Base-by-base conservation (phyloP, 2,113 vertebrate species). In the Uria lomvia region DNA sequence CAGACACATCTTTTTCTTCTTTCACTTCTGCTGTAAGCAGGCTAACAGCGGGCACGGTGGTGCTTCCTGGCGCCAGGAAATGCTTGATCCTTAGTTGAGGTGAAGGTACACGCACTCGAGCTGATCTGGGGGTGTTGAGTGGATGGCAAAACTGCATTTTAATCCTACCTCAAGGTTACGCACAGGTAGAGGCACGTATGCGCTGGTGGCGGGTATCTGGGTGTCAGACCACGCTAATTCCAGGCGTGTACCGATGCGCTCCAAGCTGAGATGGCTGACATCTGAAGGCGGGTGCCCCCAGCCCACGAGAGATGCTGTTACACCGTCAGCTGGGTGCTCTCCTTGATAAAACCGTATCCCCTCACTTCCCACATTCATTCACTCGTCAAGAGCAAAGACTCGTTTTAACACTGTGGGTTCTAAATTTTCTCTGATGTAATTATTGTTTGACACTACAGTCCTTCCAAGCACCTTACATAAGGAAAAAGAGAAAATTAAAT, bases 361-460 rank as follows among this genome's bases (percentile, higher is more conserved):
- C n/a, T 82, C 86, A 65, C 93, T 96, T 90, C 94, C 92, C 81
- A 90, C 80, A 15, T 82, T 86, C 77, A 78, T 96, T 93, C 74
- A 23, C 91, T 94, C 93, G 89, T 73, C 94, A 95, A 79, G 81
- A 94, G 76, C 86, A 96, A 90, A 94, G 79, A 70, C 87, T 94
- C 42, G 8, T 96, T 97, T 97, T 88, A 93, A 88, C 86, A 62
- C 55, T 60, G 63, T 83, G 80, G 85, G 76, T 93, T 95, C 88
- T 94, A 96, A 92, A 95, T 96, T 96, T 96, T 94, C 91, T 95
- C 85, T 97, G 93, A 93, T 96, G 86, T 91, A 97, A 96, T 97
- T 97, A 96, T 84, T 95, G 88, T 95, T 97, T 96, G 94, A 97
- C 91, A 95, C 94, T 77, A 52, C 91, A 97, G 91, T 86, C 93